A percentile compares a stretch with the other conserved stretches of the same genome.
Evolutionary conservation across 2,888 invertebrate genomes (phyloP).

Genomic region (Archips xylosteana): DNA sequence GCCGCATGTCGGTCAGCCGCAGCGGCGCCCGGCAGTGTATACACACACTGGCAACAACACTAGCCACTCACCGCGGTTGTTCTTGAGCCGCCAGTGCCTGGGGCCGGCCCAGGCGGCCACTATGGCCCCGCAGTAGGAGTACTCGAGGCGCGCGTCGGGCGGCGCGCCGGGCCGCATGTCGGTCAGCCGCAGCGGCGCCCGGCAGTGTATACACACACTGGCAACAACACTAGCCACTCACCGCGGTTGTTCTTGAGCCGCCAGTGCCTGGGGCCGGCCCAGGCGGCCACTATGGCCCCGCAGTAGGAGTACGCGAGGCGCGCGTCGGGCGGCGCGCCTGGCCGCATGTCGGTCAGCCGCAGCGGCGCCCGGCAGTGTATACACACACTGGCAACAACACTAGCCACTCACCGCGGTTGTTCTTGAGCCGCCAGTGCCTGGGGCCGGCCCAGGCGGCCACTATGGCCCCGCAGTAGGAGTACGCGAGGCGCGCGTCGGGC

Average conservation of each 20-base stretch:
- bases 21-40: too few species aligned
- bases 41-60: too few species aligned
- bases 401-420: conserved; percentile 74
- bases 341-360: conserved; percentile 63
- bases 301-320: conserved; percentile 90
- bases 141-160: conserved; percentile 86
- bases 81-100: conserved; percentile 91
- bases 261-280: conserved; percentile 96
- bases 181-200: conserved; percentile 52
- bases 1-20: conserved; percentile 63
- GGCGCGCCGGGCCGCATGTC: conserved; percentile 76
- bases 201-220: too few species aligned
- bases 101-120: conserved; percentile 92
- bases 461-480: conserved; percentile 88
- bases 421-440: conserved; percentile 91
- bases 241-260: conserved; percentile 86
- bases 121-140: conserved; percentile 88
- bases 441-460: conserved; percentile 92
- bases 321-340: conserved; percentile 74
- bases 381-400: too few species aligned
- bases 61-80: conserved; percentile 74
- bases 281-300: conserved; percentile 85
- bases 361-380: too few species aligned
- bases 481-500: conserved; percentile 85
- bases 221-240: conserved; percentile 63